Percentiles rank a stretch among this genome's conserved stretches.
These are phyloP conservation scores for Ferdinandea cuprea DNA, from an alignment of 2,888 invertebrate genomes.

Conservation along the genomic window DNA sequence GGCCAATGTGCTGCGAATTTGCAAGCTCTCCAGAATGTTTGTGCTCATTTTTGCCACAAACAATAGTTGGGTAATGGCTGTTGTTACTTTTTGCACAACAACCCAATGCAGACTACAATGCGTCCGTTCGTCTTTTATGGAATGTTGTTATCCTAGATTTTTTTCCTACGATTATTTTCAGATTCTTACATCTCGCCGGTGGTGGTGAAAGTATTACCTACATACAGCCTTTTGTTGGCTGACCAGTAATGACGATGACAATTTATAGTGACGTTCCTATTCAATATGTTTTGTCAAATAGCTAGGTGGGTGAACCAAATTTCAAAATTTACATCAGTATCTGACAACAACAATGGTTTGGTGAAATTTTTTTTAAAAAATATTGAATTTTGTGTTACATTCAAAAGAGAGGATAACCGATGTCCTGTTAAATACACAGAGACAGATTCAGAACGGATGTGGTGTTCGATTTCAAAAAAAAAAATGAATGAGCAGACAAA, in stretches of 20 bases:
- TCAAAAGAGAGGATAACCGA: slow-evolving; percentile 4
- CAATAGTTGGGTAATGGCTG: slow-evolving; percentile 4
- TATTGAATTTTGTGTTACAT: background rate
- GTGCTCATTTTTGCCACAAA: slow-evolving; percentile 1
- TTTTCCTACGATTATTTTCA: slow-evolving; percentile 19
- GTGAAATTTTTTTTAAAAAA: no score
- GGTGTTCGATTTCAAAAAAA: slow-evolving; percentile 33
- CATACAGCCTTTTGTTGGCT: background rate
- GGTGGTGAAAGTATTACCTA: no score
- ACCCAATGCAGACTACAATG: no score
- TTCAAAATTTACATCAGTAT: no score
- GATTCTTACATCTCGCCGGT: background rate
- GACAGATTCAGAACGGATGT: slow-evolving; percentile 20
- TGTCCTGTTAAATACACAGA: background rate
- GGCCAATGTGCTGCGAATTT: background rate
- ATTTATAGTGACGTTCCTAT: no score
- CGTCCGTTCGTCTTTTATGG: background rate
- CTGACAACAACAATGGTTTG: no score
- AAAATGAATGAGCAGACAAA: background rate
- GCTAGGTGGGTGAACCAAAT: no score
- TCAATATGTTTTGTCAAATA: background rate
- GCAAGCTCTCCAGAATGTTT: background rate
- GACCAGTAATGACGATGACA: no score
- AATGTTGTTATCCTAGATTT: slow-evolving; percentile 13
- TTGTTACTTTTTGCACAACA: no score